Base-by-base conservation (phyloP, 2,797 vertebrate genomes). In the Peromyscus eremicus region DNA sequence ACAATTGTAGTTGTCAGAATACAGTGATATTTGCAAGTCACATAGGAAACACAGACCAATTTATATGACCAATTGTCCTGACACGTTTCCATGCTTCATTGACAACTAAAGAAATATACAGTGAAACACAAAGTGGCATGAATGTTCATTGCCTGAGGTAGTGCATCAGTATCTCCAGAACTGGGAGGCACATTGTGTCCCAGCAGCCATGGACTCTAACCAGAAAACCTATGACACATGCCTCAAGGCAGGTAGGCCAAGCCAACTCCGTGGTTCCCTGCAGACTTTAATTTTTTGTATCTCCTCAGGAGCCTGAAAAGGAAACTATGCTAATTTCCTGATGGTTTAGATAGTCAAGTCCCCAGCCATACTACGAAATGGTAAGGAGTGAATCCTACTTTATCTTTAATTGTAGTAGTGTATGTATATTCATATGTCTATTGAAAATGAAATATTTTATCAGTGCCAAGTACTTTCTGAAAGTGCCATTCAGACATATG, bases 401-500 rank as follows among this genome's bases (percentile, higher is more conserved):
- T 68, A 84, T 92, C 92, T 92, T 95, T 97, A 96, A 97, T 95
- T 97, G 91, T 96, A 94, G 80, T 93, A 85, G 57, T 93, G 32
- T 95, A 86, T 92, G 73, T 95, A 94, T 95, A 96, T 97, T 97
- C 97, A 97, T 97, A 91, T 92, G 91, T 94, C 73, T 95, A 96
- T 91, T 97, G 97, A 96, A 97, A 89, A 96, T 95, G 84, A 94
- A 95, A 97, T 97, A 95, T 82, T 75, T 97, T 75, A 90, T 70
- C 94, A 96, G 76, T 96, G 96, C 91, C 94, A 98, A 97, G 55
- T 96, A 96, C 86, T 98, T 97, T 98, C 89, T 97, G 91, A 98
- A 98, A 97, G 76, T 93, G 83, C 97, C 96, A 96, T 97, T 85
- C 57, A 96, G 77, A 97, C 98, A 98, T 98, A 98, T 96, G 98